These are phyloP conservation scores for Galaxea fascicularis DNA, from an alignment of 92 coral and sea anemone genomes.

Conservation along the genomic window DNA sequence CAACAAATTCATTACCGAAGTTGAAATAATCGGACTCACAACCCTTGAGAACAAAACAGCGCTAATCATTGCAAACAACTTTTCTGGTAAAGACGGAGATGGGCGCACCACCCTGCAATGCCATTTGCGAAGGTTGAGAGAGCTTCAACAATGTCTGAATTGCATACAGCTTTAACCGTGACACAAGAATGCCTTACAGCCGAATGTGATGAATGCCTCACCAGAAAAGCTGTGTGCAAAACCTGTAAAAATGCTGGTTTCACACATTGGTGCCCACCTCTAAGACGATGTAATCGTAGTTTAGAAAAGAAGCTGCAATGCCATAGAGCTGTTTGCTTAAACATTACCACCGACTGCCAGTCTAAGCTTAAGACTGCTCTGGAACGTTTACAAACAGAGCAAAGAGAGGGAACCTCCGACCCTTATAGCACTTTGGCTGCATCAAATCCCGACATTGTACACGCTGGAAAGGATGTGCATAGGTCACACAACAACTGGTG, in stretches of 20 bases:
- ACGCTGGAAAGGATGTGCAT: slow-evolving; percentile 43
- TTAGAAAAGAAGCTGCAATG: slow-evolving; percentile 32
- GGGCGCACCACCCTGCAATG: slow-evolving; percentile 29
- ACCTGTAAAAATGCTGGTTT: slow-evolving; percentile 28
- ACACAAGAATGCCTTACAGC: slow-evolving; percentile 29
- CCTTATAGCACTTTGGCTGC: slow-evolving; percentile 31
- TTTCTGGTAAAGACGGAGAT: slow-evolving; percentile 19
- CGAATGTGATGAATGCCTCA: slow-evolving; percentile 28
- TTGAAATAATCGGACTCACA: slow-evolving; percentile 45
- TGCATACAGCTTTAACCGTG: slow-evolving; percentile 21
- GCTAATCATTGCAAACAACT: slow-evolving; percentile 34
- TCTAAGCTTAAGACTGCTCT: slow-evolving; percentile 34
- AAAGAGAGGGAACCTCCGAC: slow-evolving; percentile 34
- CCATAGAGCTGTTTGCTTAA: slow-evolving; percentile 33
- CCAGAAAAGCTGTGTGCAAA: slow-evolving; percentile 16
- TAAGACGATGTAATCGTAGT: slow-evolving; percentile 43
- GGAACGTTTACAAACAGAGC: slow-evolving; percentile 26
- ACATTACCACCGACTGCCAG: slow-evolving; percentile 61
- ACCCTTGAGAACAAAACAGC: slow-evolving; percentile 44
- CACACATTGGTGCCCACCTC: slow-evolving; percentile 35
- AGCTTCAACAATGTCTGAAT: slow-evolving; percentile 37
- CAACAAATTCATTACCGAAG: slow-evolving; percentile 42
- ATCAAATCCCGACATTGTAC: slow-evolving; percentile 53
- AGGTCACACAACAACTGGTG: slow-evolving; percentile 48
- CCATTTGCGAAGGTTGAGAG: slow-evolving; percentile 15